Evolutionary conservation across 2,888 invertebrate species (phyloP).

Genomic region (Malacosoma neustria): DNA sequence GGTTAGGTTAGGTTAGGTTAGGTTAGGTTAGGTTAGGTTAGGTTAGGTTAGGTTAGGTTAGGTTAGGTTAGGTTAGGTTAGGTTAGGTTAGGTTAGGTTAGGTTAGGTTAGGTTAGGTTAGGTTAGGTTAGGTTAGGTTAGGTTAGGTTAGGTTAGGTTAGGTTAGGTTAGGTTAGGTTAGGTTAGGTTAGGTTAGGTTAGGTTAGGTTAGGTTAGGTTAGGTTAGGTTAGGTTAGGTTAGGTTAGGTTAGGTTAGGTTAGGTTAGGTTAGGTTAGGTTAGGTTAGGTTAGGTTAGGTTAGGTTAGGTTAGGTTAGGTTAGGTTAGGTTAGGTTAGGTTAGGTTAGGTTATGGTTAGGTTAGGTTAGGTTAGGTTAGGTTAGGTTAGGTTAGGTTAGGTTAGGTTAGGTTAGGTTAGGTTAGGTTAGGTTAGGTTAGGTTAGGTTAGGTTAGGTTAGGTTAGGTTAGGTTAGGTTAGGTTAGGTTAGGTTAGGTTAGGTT

Average conservation of each 20-base stretch:
- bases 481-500: slow-evolving; percentile 7
- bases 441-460: slow-evolving; percentile 7
- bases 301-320: slow-evolving; percentile 8
- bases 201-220: slow-evolving; percentile 12
- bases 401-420: slow-evolving; percentile 6
- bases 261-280: slow-evolving; percentile 11
- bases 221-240: slow-evolving; percentile 15
- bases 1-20: slow-evolving; percentile 11
- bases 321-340: slow-evolving; percentile 7
- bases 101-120: slow-evolving; percentile 7
- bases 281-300: slow-evolving; percentile 8
- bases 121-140: slow-evolving; percentile 10
- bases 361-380: slow-evolving; percentile 7
- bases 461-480: slow-evolving; percentile 9
- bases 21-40: slow-evolving; percentile 12
- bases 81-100: slow-evolving; percentile 6
- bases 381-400: slow-evolving; percentile 7
- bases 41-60: slow-evolving; percentile 4
- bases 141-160: slow-evolving; percentile 10
- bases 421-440: slow-evolving; percentile 8
- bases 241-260: slow-evolving; percentile 11
- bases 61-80: slow-evolving; percentile 8
- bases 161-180: slow-evolving; percentile 12
- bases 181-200: slow-evolving; percentile 12
- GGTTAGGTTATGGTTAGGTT: slow-evolving; percentile 9